Percentiles rank a stretch among this genome's conserved stretches.
These are phyloP conservation scores for Nomada lathburiana DNA, from an alignment of 2,888 invertebrate species.

Conservation along the genomic window DNA sequence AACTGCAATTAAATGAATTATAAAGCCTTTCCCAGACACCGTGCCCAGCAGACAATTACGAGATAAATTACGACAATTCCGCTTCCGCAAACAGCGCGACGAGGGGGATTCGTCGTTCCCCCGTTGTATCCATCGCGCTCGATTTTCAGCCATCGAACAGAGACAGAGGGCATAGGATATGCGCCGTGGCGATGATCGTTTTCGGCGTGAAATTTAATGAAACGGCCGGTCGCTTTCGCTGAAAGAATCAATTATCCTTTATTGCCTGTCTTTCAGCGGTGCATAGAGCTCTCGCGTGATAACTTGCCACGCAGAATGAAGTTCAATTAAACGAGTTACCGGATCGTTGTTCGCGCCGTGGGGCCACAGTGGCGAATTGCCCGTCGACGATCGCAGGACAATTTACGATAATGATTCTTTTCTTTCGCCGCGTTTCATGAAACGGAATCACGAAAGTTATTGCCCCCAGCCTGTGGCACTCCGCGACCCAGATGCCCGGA, in stretches of 20 bases:
- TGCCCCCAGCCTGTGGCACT: conserved; percentile 27
- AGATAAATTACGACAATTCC: conserved; percentile 66
- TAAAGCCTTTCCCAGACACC: conserved; percentile 36
- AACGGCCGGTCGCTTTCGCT: conserved; percentile 37
- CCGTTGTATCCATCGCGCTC: background rate
- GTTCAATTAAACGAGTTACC: conserved; percentile 46
- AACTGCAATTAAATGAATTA: conserved; percentile 57
- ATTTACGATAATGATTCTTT: conserved; percentile 30
- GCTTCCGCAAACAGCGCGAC: conserved; percentile 36
- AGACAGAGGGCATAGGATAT: background rate
- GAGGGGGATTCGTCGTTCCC: background rate
- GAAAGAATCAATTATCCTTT: conserved; percentile 52
- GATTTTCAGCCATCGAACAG: background rate
- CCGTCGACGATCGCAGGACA: conserved; percentile 19
- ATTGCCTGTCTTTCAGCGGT: conserved; percentile 41
- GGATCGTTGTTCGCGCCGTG: conserved; percentile 32
- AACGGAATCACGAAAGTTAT: conserved; percentile 51
- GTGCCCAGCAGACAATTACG: conserved; percentile 53
- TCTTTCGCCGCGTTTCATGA: conserved; percentile 40
- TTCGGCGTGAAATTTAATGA: conserved; percentile 48
- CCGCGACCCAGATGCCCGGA: conserved; percentile 45
- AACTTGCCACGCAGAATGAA: conserved; percentile 17
- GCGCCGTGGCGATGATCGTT: conserved; percentile 16
- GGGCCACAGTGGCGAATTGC: conserved; percentile 2
- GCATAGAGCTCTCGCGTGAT: conserved; percentile 1